Evolutionary conservation across 2,888 invertebrate genomes (phyloP), one percentile per base, ranked within the genome.

Genomic region (Bellardia bayeri): DNA sequence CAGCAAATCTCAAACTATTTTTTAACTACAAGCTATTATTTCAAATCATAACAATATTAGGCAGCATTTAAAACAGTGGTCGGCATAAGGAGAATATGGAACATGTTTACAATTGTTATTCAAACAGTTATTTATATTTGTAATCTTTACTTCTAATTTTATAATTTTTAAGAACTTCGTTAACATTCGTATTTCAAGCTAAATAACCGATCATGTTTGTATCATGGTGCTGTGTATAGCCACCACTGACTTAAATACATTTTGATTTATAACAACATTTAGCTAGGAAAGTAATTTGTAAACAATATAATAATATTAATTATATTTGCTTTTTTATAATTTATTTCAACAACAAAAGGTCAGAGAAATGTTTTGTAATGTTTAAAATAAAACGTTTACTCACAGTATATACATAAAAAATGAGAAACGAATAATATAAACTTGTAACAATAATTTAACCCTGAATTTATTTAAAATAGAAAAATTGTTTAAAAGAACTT

Each of bases 401-500:
- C 23, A 23, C 23, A 23, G 23, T 23, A 23, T 23, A 23, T 23
- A n/a, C n/a, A n/a, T 16, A 6, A 49, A 42, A 61, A 61, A 74
- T 4, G 23, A 58, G 7, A 16, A 13, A 5, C 5, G n/a, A 64
- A 40, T 9, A 42, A 13, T 37, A 45, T 49, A 4, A 45, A 54
- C 45, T 78, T 68, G 30, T 37, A 58, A 63, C 9, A 61, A 63
- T 6, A 61, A 83, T 61, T 37, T 78, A 76, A 64, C 83, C 83
- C 45, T 83, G 76, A 83, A 71, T 14, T 58, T 66, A 71, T 54
- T 71, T 42, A n/a, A 42, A 66, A 42, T 66, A 40, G n/a, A 42
- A 66, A 66, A 66, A 3, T 5, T 13, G 3, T 45, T 45, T 45
- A 13, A 45, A 45, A 13, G 45, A 45, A 45, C 45, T 45, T 45